These are phyloP conservation scores for Himalopsyche japonica DNA, from an alignment of 2,888 invertebrate genomes.

Conservation along the genomic window DNA sequence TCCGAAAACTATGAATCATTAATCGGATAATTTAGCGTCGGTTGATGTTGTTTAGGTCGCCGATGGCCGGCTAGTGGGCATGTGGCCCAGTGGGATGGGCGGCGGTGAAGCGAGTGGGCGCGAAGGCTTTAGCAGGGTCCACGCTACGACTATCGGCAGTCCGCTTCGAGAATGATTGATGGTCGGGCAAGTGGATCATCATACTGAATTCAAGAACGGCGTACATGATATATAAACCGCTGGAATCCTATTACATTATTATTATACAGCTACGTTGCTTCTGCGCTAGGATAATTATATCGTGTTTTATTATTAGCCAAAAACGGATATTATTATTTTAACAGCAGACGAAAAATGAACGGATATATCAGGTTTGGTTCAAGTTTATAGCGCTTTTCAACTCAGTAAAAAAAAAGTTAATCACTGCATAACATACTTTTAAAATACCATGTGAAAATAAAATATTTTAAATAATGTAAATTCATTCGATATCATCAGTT, in stretches of 20 bases:
- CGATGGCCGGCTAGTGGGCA: background rate
- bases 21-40: constrained; percentile 13
- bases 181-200: constrained; percentile 30
- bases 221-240: constrained; percentile 16
- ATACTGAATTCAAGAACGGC: constrained; percentile 16
- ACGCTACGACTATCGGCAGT: constrained; percentile 10
- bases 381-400: too few relatives aligned
- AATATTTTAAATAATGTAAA: too few relatives aligned
- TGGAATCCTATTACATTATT: constrained; percentile 13
- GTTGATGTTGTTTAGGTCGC: background rate
- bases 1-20: constrained; percentile 3
- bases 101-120: background rate
- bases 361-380: too few relatives aligned
- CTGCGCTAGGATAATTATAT: too few relatives aligned
- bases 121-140: background rate
- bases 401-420: too few relatives aligned
- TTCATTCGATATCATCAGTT: background rate
- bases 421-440: too few relatives aligned
- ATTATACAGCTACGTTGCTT: background rate
- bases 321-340: too few relatives aligned
- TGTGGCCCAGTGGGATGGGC: background rate
- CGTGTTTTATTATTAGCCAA: too few relatives aligned
- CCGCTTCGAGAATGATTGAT: constrained; percentile 28
- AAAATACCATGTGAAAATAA: too few relatives aligned
- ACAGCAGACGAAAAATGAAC: too few relatives aligned